phyloP scores from a whole-genome alignment of 2,888 invertebrate genomes.

The Ferdinandea cuprea region DNA sequence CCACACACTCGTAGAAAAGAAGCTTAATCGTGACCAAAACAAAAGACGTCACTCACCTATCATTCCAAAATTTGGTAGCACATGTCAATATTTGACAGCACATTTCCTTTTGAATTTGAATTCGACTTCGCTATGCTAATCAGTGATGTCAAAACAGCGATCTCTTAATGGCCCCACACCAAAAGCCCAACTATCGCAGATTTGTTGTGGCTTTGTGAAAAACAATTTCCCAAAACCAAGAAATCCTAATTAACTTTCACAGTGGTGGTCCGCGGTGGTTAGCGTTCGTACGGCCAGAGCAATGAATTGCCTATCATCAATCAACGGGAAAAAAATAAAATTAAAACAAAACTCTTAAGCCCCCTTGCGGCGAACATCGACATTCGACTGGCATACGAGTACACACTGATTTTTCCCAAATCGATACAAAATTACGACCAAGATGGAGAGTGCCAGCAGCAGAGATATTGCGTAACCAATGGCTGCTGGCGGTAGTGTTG shows the following conservation, averaged over 20 bases:
- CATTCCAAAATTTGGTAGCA: constrained; percentile 22
- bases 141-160: constrained; percentile 32
- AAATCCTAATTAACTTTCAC: constrained; percentile 43
- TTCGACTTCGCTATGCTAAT: constrained; percentile 4
- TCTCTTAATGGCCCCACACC: constrained; percentile 5
- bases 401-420: constrained; percentile 16
- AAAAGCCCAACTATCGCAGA: background rate
- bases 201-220: background rate
- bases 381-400: constrained; percentile 8
- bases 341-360: constrained; percentile 49
- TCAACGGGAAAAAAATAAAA: constrained; percentile 36
- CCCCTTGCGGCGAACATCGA: constrained; percentile 43
- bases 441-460: constrained; percentile 56
- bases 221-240: constrained; percentile 6
- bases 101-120: constrained; percentile 17
- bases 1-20: constrained; percentile 26
- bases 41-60: constrained; percentile 24
- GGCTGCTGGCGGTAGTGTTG: background rate
- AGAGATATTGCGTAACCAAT: constrained; percentile 51
- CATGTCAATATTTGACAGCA: constrained; percentile 2
- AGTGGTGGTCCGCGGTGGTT: constrained; percentile 17
- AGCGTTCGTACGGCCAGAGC: too few relatives aligned
- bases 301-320: constrained; percentile 54
- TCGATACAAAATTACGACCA: constrained; percentile 41
- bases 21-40: constrained; percentile 16